Base-by-base conservation (phyloP, 2,113 vertebrate genomes). In the Syngnathus typhle region DNA sequence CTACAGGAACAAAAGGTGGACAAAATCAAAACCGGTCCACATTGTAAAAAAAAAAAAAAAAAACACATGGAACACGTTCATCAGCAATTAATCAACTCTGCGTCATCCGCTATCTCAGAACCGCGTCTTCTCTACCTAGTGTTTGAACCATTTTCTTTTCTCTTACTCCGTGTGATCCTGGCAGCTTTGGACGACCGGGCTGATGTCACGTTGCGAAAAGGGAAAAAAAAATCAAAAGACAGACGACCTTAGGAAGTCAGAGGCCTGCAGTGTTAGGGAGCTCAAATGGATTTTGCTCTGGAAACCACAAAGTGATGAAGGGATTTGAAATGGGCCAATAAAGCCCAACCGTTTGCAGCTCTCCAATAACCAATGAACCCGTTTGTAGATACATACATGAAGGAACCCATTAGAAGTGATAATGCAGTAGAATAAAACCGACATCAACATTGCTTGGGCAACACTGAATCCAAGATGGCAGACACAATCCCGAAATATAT, bases 301-400 rank as follows among this genome's bases (percentile, higher is more conserved):
- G 19, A 61, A 61, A 21, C 38, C 38, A 21, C 59, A 61, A 61
- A 61, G 59, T 21, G 38, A 38, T 41, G 38, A 19, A 21, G 38
- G 38, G 37, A 41, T n/a, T 61, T 61, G 8, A 61, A 60, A 41
- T 41, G 59, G 19, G 59, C 18, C 59, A 39, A 60, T 60, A 60
- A 60, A 21, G 1, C 58, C 23, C 36, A 61, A n/a, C 58, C 12
- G 58, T 38, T 60, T n/a, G 58, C 18, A n/a, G 58, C 58, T 60
- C 36, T 38, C 32, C 58, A n/a, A 60, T 19, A 38, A 36, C 55
- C 27, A 27, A 32, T 56, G 15, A 60, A 60, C 21, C 8, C 58
- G 18, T 19, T 7, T 13, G 41, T 12, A 60, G 36, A 38, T 5
- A n/a, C 7, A 10, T 51, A n/a, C 49, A 51, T 51, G 49, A 19